These are phyloP conservation scores for Megalonaias nervosa DNA, from an alignment of 1,140 invertebrate genomes.

Conservation along the genomic window DNA sequence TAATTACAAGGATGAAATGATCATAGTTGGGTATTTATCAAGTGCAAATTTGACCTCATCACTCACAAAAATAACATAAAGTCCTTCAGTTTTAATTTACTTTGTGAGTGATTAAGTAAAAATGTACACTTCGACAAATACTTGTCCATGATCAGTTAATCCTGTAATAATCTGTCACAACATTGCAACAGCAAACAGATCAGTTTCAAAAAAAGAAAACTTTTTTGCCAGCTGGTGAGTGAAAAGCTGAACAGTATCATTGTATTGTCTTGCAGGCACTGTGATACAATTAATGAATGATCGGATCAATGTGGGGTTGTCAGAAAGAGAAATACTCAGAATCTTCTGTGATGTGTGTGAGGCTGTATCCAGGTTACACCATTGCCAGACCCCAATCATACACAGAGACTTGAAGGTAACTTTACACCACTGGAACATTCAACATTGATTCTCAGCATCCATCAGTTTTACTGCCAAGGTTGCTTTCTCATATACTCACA, in stretches of 20 bases:
- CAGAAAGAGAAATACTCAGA: conserved; percentile 86
- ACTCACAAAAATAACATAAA: no score
- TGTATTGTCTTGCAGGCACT: conserved; percentile 66
- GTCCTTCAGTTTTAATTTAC: no score
- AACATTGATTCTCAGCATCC: no score
- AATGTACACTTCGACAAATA: background rate
- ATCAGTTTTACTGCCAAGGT: no score
- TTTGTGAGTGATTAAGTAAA: conserved; percentile 1
- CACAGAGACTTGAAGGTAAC: conserved; percentile 94
- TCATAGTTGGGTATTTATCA: no score
- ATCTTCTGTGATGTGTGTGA: conserved; percentile 97
- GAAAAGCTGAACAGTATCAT: background rate
- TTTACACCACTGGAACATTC: background rate
- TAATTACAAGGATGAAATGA: background rate
- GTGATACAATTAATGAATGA: conserved; percentile 94
- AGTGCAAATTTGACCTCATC: no score
- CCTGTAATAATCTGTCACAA: background rate
- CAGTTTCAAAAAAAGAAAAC: background rate
- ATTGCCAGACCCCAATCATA: conserved; percentile 95
- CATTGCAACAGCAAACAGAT: background rate
- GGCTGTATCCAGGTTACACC: conserved; percentile 92
- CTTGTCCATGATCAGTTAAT: background rate
- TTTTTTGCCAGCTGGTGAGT: background rate
- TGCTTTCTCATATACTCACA: no score
- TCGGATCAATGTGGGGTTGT: conserved; percentile 75